These are phyloP conservation scores for Chloroceryle inda DNA, from an alignment of 2,797 vertebrate genomes.

Conservation along the genomic window DNA sequence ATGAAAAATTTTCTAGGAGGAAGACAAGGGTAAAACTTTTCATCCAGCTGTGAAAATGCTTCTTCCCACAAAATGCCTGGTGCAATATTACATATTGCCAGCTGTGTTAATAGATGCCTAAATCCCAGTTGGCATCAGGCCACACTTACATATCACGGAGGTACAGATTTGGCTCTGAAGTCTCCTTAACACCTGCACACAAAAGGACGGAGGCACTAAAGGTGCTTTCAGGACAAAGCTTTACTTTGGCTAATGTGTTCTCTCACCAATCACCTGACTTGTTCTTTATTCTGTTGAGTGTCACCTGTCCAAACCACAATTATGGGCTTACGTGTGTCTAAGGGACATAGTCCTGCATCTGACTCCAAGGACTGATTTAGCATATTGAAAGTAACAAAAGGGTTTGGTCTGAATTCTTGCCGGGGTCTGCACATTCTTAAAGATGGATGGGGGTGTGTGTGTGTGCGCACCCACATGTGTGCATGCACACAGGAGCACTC, in stretches of 20 bases:
- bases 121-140: neutral
- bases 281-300: slow-evolving; percentile 24
- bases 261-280: neutral
- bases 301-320: slow-evolving; percentile 8
- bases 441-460: too few species aligned
- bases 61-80: neutral
- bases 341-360: neutral
- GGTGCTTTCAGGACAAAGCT: slow-evolving; percentile 39
- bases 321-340: neutral
- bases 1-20: neutral
- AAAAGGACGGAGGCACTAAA: slow-evolving; percentile 32
- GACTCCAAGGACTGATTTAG: neutral
- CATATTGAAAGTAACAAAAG: neutral
- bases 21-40: neutral
- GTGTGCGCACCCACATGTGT: accelerated
- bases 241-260: slow-evolving; percentile 1
- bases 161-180: slow-evolving; percentile 16
- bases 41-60: slow-evolving; percentile 21
- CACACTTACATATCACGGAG: neutral
- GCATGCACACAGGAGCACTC: neutral
- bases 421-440: neutral
- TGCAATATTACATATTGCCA: neutral
- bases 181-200: slow-evolving; percentile 46
- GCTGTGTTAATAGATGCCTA: slow-evolving; percentile 58
- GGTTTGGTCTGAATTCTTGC: neutral